Evolutionary conservation across 2,888 invertebrate genomes (phyloP).

Genomic region (Seira ritae): DNA sequence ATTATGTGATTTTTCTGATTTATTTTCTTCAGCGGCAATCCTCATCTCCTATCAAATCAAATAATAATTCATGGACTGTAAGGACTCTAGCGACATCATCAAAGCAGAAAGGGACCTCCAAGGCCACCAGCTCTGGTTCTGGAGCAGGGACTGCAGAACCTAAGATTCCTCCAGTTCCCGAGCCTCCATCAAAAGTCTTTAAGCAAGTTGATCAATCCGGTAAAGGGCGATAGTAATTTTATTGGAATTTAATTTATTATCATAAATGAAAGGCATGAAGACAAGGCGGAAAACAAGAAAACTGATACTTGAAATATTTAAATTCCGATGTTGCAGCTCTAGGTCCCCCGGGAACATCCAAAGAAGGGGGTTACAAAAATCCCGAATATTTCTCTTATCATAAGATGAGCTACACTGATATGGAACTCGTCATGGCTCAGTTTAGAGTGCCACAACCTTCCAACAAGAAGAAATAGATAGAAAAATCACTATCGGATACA

Average conservation of each 20-base stretch:
- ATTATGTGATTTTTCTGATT: no score
- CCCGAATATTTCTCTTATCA: constrained; percentile 92
- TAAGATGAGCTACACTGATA: constrained; percentile 86
- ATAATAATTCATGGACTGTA: no score
- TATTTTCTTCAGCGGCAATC: no score
- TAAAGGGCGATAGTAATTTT: constrained; percentile 28
- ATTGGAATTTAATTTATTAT: not conserved
- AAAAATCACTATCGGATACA: no score
- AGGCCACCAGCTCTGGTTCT: not conserved
- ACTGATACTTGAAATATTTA: no score
- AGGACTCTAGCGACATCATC: no score
- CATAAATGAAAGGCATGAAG: not conserved
- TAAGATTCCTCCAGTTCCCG: constrained; percentile 33
- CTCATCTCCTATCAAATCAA: no score
- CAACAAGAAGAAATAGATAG: constrained; percentile 74
- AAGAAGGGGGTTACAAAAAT: constrained; percentile 85
- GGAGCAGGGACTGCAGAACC: not conserved
- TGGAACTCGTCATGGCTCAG: constrained; percentile 89
- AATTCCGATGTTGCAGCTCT: constrained; percentile 77
- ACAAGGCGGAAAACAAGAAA: no score
- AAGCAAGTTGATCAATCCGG: constrained; percentile 63
- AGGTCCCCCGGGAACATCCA: constrained; percentile 83
- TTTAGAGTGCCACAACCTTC: constrained; percentile 88
- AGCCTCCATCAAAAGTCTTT: constrained; percentile 68
- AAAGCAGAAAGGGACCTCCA: constrained; percentile 1